Evolutionary conservation across 1,140 invertebrate genomes (phyloP), one percentile per base, ranked within the genome.

Genomic region (Drosophila saltans): DNA sequence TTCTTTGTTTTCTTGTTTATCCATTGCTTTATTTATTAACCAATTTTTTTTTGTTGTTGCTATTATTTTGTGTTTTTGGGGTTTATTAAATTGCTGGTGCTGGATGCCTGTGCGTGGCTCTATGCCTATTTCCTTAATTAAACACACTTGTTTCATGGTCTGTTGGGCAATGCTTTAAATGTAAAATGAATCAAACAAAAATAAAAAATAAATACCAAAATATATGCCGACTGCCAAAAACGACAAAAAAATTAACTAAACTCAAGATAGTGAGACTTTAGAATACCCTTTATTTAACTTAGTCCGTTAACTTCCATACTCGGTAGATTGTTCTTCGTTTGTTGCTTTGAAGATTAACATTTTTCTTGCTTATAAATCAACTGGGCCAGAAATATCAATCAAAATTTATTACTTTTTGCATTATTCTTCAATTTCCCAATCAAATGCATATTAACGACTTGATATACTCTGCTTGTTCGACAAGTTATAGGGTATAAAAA

Each of bases 81-180:
- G 48, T 72, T 67, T 84, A 67, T 86, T 73, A 80, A 83, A 66
- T 83, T 83, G 75, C 75, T 62, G 63, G 64, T 45, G 74, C 39
- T 66, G 61, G 55, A 63, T 76, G 56, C 70, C 64, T 72, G 68
- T 78, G 69, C 71, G 66, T 75, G 58, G 57, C 57, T 75, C 68
- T 72, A 75, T 61, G 80, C 74, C 75, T 69, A 84, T 89, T 88
- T 84, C 84, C 84, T 89, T 89, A 89, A 88, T 88, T 89, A 88
- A 88, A 89, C 77, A 85, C 80, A 85, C 80, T 84, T 89, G 84
- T 88, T 88, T 88, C 69, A 88, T 66, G 84, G 77, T 84, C 72
- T 59, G 80, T 78, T 89, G 78, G 64, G 64, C 69, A 84, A 80
- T 70, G 63, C 58, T 21, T 43, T 9, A 72, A 72, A 63, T 58